Percentiles rank a stretch among this genome's conserved stretches.
Conservation (phyloP, 2,888 invertebrate species). For the Syrphus vitripennis region DNA sequence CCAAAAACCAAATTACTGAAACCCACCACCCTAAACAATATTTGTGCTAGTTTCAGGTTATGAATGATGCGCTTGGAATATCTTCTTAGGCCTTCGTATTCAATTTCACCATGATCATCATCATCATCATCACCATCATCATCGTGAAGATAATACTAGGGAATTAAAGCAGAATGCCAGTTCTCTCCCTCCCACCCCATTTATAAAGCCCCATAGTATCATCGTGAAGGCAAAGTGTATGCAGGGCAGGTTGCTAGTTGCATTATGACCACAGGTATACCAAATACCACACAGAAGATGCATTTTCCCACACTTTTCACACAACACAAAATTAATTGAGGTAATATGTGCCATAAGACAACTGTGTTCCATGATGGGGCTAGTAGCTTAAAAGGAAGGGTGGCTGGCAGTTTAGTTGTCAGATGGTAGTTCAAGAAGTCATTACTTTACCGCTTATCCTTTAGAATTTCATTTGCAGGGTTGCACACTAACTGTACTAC, state of each 20-base stretch:
- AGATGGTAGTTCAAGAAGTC: constrained; percentile 40
- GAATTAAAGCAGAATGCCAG: background rate
- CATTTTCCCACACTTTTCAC: constrained; percentile 23
- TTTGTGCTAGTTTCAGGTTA: constrained; percentile 20
- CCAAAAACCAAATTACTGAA: background rate
- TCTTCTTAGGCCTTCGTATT: constrained; percentile 23
- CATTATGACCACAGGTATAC: background rate
- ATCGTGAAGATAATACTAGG: background rate
- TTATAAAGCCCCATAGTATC: background rate
- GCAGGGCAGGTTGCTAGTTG: background rate
- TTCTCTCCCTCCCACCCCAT: too few relatives aligned
- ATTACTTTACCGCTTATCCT: constrained; percentile 45
- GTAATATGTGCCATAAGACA: constrained; percentile 30
- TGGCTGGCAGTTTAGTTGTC: background rate
- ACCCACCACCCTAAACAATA: background rate
- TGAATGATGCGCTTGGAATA: constrained; percentile 31
- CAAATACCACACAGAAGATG: constrained; percentile 18
- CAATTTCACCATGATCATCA: constrained; percentile 7
- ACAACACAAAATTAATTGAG: constrained; percentile 44
- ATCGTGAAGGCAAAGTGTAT: background rate
- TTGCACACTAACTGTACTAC: background rate
- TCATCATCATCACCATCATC: background rate
- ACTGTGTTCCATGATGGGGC: background rate
- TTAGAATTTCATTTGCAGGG: constrained; percentile 39
- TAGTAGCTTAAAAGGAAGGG: background rate